Evolutionary conservation across 1,140 invertebrate species (phyloP).

Genomic region (Bombus confusus): DNA sequence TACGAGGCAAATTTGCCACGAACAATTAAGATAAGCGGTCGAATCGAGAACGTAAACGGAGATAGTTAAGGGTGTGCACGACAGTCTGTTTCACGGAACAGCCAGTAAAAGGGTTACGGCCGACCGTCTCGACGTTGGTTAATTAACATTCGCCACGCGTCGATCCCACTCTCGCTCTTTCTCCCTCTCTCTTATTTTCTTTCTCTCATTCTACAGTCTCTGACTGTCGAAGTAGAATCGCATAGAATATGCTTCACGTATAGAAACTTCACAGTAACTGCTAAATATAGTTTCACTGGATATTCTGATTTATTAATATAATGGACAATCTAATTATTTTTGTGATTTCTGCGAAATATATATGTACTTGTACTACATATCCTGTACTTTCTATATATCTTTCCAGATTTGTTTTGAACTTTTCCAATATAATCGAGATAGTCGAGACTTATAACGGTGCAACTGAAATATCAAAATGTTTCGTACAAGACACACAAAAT

Average conservation of each 20-base stretch:
- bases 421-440: no score
- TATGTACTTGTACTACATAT: no score
- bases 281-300: no score
- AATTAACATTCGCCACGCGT: slow-evolving; percentile 38
- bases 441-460: no score
- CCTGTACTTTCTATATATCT: no score
- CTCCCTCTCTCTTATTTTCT: no score
- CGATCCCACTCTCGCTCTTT: background rate
- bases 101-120: slow-evolving; percentile 12
- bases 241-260: background rate
- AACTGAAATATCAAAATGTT: no score
- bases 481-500: no score
- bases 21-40: slow-evolving; percentile 30
- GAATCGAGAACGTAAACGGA: slow-evolving; percentile 26
- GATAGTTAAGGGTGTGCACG: slow-evolving; percentile 13
- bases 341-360: no score
- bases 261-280: background rate
- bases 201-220: background rate
- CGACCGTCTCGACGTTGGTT: slow-evolving; percentile 2
- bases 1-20: slow-evolving; percentile 3
- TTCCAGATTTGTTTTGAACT: no score
- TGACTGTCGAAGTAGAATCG: background rate
- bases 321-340: no score
- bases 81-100: slow-evolving; percentile 22
- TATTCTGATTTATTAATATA: no score